These are phyloP conservation scores for Monomorium pharaonis DNA, from an alignment of 1,140 invertebrate species.

Conservation along the genomic window DNA sequence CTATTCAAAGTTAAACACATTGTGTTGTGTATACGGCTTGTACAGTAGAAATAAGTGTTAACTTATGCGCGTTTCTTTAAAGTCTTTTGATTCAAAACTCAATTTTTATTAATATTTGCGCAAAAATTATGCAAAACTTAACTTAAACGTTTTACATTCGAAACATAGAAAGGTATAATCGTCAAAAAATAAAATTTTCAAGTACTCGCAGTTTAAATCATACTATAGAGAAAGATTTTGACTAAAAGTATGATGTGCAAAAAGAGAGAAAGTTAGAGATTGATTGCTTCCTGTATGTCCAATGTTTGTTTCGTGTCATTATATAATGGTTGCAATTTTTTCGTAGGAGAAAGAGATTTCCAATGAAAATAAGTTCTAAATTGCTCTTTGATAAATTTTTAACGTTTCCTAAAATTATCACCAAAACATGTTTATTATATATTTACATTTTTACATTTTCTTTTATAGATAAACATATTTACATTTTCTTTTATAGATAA, in stretches of 20 bases:
- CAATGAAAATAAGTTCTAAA: conserved; percentile 15
- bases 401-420: not conserved
- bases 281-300: not conserved
- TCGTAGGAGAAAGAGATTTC: not conserved
- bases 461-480: too few species aligned
- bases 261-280: conserved; percentile 33
- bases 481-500: not conserved
- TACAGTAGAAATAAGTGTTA: not conserved
- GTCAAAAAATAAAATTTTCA: not conserved
- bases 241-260: not conserved
- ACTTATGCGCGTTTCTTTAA: not conserved
- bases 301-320: conserved; percentile 31
- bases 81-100: not conserved
- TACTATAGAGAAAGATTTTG: not conserved
- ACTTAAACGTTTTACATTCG: not conserved
- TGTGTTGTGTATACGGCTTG: not conserved
- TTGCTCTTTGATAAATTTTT: conserved; percentile 18
- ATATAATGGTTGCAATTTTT: not conserved
- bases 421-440: too few species aligned
- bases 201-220: not conserved
- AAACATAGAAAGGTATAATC: not conserved
- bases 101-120: not conserved
- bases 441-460: too few species aligned
- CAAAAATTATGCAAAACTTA: not conserved
- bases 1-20: not conserved